phyloP scores from a whole-genome alignment of 2,797 vertebrate genomes.

The Cygnus olor region DNA sequence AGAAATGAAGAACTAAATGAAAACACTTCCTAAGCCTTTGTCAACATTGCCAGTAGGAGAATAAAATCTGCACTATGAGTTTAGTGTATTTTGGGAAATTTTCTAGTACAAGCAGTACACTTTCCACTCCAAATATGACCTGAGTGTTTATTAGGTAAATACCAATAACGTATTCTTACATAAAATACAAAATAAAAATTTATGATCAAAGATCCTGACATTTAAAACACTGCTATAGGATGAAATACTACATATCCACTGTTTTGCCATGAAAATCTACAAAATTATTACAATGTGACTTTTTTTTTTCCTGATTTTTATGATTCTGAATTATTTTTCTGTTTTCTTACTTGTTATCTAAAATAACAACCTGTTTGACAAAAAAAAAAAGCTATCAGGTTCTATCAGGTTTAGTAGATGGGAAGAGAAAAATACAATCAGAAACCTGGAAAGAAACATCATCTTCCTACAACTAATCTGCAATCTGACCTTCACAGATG shows the following conservation, averaged over 20 bases:
- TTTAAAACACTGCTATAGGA: background rate
- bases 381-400: background rate
- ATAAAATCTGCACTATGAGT: background rate
- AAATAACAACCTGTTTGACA: background rate
- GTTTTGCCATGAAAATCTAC: background rate
- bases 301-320: background rate
- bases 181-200: background rate
- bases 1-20: slow-evolving; percentile 30
- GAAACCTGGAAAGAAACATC: background rate
- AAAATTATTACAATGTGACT: background rate
- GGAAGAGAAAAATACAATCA: background rate
- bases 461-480: background rate
- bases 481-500: background rate
- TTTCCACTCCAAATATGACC: background rate
- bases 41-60: background rate
- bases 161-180: background rate
- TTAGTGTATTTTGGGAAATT: background rate
- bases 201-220: background rate
- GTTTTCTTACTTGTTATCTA: background rate
- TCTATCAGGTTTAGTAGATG: background rate
- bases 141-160: background rate
- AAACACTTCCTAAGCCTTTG: slow-evolving; percentile 12
- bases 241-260: background rate
- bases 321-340: background rate
- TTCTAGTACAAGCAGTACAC: background rate